Percentiles rank a stretch among this genome's conserved stretches.
phyloP scores from a whole-genome alignment of 2,797 vertebrate genomes.

The Pteropus rufus region DNA sequence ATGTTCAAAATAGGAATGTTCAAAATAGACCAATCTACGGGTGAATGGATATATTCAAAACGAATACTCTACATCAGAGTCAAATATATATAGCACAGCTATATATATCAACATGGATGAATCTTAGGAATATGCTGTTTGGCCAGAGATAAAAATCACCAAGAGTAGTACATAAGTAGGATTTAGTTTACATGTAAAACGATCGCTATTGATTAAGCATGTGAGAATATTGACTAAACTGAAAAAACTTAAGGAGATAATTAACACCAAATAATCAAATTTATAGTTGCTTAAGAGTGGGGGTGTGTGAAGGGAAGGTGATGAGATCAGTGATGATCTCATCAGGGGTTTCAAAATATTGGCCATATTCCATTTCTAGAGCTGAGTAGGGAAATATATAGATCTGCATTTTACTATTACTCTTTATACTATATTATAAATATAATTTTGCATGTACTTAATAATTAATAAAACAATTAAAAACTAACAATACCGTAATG shows the following conservation, averaged over 20 bases:
- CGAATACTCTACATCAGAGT: not conserved
- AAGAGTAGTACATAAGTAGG: not conserved
- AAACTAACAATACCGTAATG: not conserved
- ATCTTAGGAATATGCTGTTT: not conserved
- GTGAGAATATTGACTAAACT: not conserved
- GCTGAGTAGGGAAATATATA: not conserved
- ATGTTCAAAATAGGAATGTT: not conserved
- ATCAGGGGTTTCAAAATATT: not conserved
- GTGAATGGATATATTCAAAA: not conserved
- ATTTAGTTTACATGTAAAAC: conserved; percentile 11
- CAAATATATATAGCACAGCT: not conserved
- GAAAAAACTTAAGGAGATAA: not conserved
- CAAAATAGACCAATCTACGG: not conserved
- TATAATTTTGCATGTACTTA: not conserved
- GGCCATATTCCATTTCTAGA: not conserved
- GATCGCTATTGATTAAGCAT: not conserved
- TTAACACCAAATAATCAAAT: not conserved
- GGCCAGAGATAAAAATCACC: not conserved
- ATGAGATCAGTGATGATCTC: not conserved
- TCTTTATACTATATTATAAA: not conserved
- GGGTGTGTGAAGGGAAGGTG: not conserved
- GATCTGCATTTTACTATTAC: conserved; percentile 8
- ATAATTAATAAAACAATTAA: not conserved
- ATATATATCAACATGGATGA: not conserved
- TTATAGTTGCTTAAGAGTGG: not conserved